Evolutionary conservation across 2,888 invertebrate species (phyloP), one percentile per base, ranked within the genome.

Genomic region (Tenodera sinensis): DNA sequence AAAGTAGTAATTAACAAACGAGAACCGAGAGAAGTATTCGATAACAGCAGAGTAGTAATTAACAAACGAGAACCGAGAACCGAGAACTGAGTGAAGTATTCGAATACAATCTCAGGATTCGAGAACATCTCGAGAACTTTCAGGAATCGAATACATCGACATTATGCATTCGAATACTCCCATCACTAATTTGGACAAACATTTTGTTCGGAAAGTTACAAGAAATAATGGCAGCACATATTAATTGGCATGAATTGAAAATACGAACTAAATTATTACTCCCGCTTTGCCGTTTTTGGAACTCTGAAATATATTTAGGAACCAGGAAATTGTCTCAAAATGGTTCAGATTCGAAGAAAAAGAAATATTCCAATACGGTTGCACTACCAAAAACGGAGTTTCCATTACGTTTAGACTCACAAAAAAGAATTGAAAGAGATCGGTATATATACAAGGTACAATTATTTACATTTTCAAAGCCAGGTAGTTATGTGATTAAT

Each of bases 351-450:
- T 9, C n/a, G 14, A 87, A 88, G 86, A 47, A 30, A 83, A 92
- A 92, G 85, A 94, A 94, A 92, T 96, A 95, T 92, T 94, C 95
- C 1, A 93, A 94, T 85, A 96, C 96, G 3, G 93, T 97, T 83
- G 93, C 96, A 91, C 93, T 97, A 85, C 97, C 97, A 15, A 95
- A 95, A 92, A 96, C 96, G 0, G 94, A 94, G 90, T 96, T 96
- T 93, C 96, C 96, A 28, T 93, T 94, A 88, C 94, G 95, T 89
- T 92, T 96, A 89, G 93, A 93, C 87, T 92, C 93, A 7, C 92
- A 93, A n/a, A 95, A 95, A 92, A 93, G 95, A 34, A 91, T 93
- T 28, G 94, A 96, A 91, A 93, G 95, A 91, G 96, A 96, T 92
- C 92, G 93, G 84, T 92, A 93, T 90, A 92, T 96, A 89, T 93